Conservation (phyloP, 1,140 invertebrate genomes). For the Kradibia gibbosae region DNA sequence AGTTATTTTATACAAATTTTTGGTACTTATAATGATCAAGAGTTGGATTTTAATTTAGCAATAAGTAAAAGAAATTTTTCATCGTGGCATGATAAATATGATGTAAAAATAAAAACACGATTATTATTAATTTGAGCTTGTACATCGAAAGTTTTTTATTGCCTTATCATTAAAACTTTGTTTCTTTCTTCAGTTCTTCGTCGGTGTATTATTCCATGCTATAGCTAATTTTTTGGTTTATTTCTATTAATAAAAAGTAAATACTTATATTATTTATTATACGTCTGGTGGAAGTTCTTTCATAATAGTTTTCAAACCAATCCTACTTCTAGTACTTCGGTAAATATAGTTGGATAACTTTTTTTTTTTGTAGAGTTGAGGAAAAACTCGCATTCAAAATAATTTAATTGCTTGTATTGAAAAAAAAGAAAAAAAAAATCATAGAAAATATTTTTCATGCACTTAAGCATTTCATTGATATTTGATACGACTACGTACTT, state of each 20-base stretch:
- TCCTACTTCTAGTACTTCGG: background rate
- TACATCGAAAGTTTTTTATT: background rate
- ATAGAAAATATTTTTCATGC: too few relatives aligned
- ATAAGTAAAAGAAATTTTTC: too few relatives aligned
- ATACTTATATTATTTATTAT: background rate
- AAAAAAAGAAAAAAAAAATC: too few relatives aligned
- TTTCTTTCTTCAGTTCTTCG: background rate
- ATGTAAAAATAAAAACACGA: background rate
- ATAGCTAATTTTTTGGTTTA: background rate
- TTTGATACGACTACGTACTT: too few relatives aligned
- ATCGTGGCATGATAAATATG: background rate
- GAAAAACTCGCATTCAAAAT: too few relatives aligned
- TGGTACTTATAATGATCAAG: too few relatives aligned
- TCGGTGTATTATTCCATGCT: background rate
- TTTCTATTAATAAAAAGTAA: background rate
- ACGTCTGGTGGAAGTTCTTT: background rate
- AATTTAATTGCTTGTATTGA: too few relatives aligned
- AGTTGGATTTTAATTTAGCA: too few relatives aligned
- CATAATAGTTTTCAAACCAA: background rate
- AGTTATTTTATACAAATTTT: too few relatives aligned
- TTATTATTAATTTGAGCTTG: background rate
- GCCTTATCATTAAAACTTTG: background rate
- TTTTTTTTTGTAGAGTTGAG: too few relatives aligned
- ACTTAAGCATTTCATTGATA: too few relatives aligned
- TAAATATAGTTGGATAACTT: too few relatives aligned